These are phyloP conservation scores for Samia ricini DNA, from an alignment of 1,140 invertebrate genomes.

Conservation along the genomic window DNA sequence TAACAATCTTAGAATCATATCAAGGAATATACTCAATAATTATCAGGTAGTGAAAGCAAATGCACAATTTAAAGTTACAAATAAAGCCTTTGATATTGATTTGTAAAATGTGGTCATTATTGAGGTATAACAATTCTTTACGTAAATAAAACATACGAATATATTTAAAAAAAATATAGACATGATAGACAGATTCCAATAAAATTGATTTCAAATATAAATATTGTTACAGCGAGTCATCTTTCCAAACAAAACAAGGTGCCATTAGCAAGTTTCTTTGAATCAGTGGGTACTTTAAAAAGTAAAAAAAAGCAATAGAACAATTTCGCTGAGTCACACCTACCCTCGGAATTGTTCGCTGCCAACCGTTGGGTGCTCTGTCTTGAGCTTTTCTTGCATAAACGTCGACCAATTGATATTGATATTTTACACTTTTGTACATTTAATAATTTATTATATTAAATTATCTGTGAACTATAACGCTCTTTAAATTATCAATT, in stretches of 20 bases:
- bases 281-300: constrained; percentile 61
- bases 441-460: neutral
- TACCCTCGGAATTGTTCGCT: constrained; percentile 52
- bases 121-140: neutral
- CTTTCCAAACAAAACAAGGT: constrained; percentile 58
- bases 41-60: no score
- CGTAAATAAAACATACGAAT: neutral
- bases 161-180: neutral
- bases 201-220: constrained; percentile 1
- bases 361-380: constrained; percentile 28
- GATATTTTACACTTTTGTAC: constrained; percentile 16
- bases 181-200: neutral
- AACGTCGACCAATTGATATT: constrained; percentile 18
- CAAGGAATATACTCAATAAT: no score
- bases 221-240: constrained; percentile 39
- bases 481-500: no score
- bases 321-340: constrained; percentile 62
- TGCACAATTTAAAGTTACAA: no score
- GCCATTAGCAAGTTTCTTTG: constrained; percentile 61
- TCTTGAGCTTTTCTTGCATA: constrained; percentile 29
- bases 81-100: no score
- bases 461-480: no score
- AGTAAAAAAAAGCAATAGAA: constrained; percentile 37
- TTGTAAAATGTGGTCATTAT: neutral
- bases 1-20: no score